Percentiles rank a stretch among this genome's conserved stretches.
phyloP scores from a whole-genome alignment of 2,888 invertebrate species.

The Chloroclysta siterata region DNA sequence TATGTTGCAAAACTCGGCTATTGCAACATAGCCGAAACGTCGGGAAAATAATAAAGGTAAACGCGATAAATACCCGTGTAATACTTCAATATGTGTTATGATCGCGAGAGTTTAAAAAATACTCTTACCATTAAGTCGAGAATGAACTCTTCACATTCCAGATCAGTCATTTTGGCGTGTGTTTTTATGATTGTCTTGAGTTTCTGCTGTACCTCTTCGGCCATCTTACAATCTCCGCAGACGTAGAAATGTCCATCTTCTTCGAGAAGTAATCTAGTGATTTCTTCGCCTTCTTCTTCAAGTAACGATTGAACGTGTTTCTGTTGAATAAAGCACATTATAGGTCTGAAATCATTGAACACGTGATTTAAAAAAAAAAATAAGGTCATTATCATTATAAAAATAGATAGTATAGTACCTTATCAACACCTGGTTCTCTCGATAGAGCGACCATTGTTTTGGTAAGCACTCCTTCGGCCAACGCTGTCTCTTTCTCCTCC shows the following conservation, averaged over 20 bases:
- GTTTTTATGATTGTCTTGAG: slow-evolving; percentile 90
- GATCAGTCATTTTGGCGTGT: slow-evolving; percentile 88
- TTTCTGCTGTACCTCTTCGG: slow-evolving; percentile 96
- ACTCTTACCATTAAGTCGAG: slow-evolving; percentile 91
- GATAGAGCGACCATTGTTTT: slow-evolving; percentile 92
- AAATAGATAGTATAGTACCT: too few species aligned
- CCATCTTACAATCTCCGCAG: slow-evolving; percentile 99
- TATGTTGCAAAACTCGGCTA: too few species aligned
- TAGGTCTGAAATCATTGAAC: too few species aligned
- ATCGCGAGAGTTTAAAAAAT: too few species aligned
- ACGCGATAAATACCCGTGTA: too few species aligned
- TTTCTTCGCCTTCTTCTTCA: slow-evolving; percentile 89
- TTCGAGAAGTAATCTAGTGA: slow-evolving; percentile 90
- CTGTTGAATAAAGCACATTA: slow-evolving; percentile 77
- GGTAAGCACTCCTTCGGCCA: slow-evolving; percentile 88
- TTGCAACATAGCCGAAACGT: too few species aligned
- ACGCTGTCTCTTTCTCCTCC: slow-evolving; percentile 90
- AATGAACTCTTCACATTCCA: slow-evolving; percentile 93
- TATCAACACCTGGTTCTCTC: slow-evolving; percentile 89
- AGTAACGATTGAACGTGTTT: slow-evolving; percentile 96
- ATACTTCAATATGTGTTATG: too few species aligned
- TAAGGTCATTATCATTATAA: too few species aligned
- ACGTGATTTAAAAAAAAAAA: too few species aligned
- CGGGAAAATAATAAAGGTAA: too few species aligned
- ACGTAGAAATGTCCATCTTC: slow-evolving; percentile 96